Evolutionary conservation across 2,797 vertebrate species (phyloP), one percentile per base, ranked within the genome.

Genomic region (Psittacula derbiana): DNA sequence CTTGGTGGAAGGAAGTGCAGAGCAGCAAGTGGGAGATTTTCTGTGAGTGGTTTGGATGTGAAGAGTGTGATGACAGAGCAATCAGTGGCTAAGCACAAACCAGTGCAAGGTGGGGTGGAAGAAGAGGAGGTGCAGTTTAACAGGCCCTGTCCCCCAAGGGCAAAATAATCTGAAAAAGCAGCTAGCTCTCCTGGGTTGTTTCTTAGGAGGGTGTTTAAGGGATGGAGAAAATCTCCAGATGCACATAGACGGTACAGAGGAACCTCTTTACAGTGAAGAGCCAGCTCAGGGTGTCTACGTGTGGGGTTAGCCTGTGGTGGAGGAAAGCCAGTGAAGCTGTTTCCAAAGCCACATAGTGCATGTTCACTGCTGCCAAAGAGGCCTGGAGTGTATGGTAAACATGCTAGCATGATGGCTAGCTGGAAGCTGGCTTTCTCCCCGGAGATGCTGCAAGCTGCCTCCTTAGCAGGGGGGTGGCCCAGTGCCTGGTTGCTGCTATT

Each of bases 391-490:
- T 9, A n/a, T 0, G 12, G 57, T 33, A 80, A 50, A 55, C 6
- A 0, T 1, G 11, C 44, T 79, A 81, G 62, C 41, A 9, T 0
- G 1, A 25, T 2, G 3, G 58, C 31, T 46, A 17, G 16, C 67
- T 50, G 43, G 20, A 33, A 70, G 19, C 28, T 84, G 74, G 41
- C 55, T 53, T 27, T 41, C 28, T 74, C 24, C 28, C 18, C 4
- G 0, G n/a, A 28, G 18, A 64, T 65, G 31, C 69, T 58, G 20
- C 12, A 49, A 70, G 36, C 61, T 80, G 36, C 40, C 46, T 91
- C 31, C 23, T 47, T 10, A 50, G 15, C 57, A 64, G 31, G 31
- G 11, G 28, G 36, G n/a, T 95, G 85, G 8, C 16, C 31, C 10
- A 1, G 30, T 3, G 27, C 84, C 57, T 55, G 61, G 11, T 16